These are phyloP conservation scores for Xiphophorus birchmanni DNA, from an alignment of 2,797 vertebrate species.

Conservation along the genomic window DNA sequence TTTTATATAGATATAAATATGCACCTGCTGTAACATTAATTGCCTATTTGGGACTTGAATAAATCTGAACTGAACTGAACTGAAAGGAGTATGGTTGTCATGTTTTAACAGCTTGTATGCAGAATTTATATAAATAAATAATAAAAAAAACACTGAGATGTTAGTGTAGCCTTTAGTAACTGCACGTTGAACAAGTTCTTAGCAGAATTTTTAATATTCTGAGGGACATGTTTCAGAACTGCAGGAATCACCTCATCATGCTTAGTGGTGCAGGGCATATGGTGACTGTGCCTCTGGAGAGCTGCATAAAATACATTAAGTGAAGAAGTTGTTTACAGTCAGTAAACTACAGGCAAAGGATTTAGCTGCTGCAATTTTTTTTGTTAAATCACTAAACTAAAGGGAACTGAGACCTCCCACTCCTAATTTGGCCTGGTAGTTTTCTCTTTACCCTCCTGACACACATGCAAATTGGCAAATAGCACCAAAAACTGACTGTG, in stretches of 20 bases:
- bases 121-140: neutral
- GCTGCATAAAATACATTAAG: neutral
- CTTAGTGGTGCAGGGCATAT: neutral
- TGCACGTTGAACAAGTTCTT: neutral
- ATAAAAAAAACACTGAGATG: neutral
- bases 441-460: constrained; percentile 5
- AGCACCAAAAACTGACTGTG: neutral
- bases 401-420: neutral
- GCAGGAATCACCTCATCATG: neutral
- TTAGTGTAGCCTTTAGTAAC: neutral
- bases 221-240: neutral
- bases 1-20: too few species aligned
- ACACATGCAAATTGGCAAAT: neutral
- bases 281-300: neutral
- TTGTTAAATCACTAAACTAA: neutral
- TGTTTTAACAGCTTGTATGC: neutral
- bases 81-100: neutral
- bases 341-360: neutral
- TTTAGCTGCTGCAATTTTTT: neutral
- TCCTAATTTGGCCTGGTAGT: neutral
- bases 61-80: too few species aligned
- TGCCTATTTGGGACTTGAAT: too few species aligned
- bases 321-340: neutral
- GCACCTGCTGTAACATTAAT: too few species aligned
- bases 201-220: neutral